Evolutionary conservation across 1,140 invertebrate genomes (phyloP).

Genomic region (Drosophila bifasciata): DNA sequence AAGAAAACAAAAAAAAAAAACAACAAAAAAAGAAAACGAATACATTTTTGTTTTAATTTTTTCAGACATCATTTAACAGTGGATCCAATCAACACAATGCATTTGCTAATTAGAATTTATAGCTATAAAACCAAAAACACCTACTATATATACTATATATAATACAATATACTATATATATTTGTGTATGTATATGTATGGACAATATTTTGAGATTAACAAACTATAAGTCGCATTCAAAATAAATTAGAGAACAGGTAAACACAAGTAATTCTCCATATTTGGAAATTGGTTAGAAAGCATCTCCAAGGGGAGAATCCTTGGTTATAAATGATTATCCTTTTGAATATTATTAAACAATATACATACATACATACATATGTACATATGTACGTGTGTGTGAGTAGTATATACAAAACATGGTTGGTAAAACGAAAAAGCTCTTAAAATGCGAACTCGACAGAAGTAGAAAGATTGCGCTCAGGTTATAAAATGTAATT

Average conservation of each 20-base stretch:
- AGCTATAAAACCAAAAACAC: constrained; percentile 47
- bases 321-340: constrained; percentile 4
- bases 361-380: too few relatives aligned
- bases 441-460: constrained; percentile 39
- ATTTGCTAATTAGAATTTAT: constrained; percentile 59
- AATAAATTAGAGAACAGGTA: constrained; percentile 59
- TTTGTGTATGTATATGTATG: constrained; percentile 57
- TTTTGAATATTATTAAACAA: constrained; percentile 27
- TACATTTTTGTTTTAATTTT: constrained; percentile 44
- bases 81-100: constrained; percentile 56
- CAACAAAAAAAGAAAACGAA: constrained; percentile 50
- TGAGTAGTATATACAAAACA: neutral
- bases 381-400: neutral
- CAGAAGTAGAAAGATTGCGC: constrained; percentile 59
- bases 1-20: constrained; percentile 45
- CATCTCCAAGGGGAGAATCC: neutral
- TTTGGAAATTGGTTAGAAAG: neutral
- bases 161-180: constrained; percentile 23
- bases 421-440: constrained; percentile 30
- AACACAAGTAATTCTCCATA: constrained; percentile 13
- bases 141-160: constrained; percentile 35
- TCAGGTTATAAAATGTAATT: constrained; percentile 70
- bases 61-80: constrained; percentile 29
- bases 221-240: constrained; percentile 36
- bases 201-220: constrained; percentile 71